Conservation (phyloP, 2,113 vertebrate species). For the Barnardius zonarius region DNA sequence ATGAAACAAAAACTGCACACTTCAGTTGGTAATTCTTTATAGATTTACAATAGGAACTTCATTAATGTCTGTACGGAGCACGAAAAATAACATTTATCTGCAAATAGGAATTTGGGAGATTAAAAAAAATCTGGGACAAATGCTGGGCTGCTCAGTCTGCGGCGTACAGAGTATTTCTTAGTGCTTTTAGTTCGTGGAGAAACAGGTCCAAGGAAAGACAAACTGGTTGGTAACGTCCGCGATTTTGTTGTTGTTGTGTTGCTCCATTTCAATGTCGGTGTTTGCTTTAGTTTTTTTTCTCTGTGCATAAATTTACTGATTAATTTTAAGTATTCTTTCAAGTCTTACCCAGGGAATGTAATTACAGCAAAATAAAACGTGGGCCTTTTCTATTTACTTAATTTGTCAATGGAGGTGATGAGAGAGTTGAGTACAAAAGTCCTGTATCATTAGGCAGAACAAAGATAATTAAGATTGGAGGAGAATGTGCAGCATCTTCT, state of each 20-base stretch:
- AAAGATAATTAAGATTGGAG: slow-evolving; percentile 59
- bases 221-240: background rate
- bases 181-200: background rate
- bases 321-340: slow-evolving; percentile 63
- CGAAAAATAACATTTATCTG: slow-evolving; percentile 76
- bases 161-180: background rate
- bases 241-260: background rate
- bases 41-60: slow-evolving; percentile 87
- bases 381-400: slow-evolving; percentile 62
- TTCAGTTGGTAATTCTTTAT: slow-evolving; percentile 85
- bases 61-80: slow-evolving; percentile 81
- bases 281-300: background rate
- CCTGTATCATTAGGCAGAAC: slow-evolving; percentile 54
- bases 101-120: slow-evolving; percentile 72
- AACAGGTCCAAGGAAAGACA: background rate
- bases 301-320: slow-evolving; percentile 47
- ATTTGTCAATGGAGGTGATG: slow-evolving; percentile 46
- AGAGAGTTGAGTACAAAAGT: slow-evolving; percentile 38
- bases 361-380: slow-evolving; percentile 59
- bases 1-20: slow-evolving; percentile 85
- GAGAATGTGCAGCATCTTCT: slow-evolving; percentile 19
- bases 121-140: slow-evolving; percentile 49
- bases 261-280: slow-evolving; percentile 6
- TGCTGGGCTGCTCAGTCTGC: slow-evolving; percentile 39
- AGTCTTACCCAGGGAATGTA: slow-evolving; percentile 46